Conservation (phyloP, 2,888 invertebrate genomes). For the Cryptus viduatorius region DNA sequence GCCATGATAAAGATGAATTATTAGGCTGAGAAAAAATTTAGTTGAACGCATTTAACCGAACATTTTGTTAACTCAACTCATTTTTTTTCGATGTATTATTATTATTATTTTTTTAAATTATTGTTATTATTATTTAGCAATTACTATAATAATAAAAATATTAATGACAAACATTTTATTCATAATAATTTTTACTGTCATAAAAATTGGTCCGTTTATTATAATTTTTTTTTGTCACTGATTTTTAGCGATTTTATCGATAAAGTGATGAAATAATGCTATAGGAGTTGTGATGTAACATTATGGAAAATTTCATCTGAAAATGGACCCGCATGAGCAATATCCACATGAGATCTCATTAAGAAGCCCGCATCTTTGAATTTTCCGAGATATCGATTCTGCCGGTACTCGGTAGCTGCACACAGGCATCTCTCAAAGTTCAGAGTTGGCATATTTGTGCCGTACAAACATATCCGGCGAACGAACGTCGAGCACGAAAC, state of each 20-base stretch:
- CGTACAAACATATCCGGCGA: slow-evolving; percentile 18
- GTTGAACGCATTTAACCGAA: no score
- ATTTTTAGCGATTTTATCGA: not conserved
- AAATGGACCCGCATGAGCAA: not conserved
- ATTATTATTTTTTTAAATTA: no score
- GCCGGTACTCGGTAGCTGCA: not conserved
- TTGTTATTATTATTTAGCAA: no score
- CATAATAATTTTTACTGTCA: no score
- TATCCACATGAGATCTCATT: slow-evolving; percentile 27
- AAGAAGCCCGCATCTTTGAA: slow-evolving; percentile 26
- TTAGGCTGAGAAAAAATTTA: no score
- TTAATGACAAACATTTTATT: no score
- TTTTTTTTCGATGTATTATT: no score
- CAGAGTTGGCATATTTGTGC: not conserved
- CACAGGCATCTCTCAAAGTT: not conserved
- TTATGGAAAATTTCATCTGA: slow-evolving; percentile 12
- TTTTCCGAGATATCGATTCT: slow-evolving; percentile 12
- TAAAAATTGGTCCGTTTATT: no score
- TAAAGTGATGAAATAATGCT: not conserved
- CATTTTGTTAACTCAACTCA: no score
- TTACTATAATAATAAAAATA: no score
- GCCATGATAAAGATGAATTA: no score
- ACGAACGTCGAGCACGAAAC: not conserved
- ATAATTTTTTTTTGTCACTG: not conserved
- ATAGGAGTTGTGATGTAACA: not conserved